These are phyloP conservation scores for Coracopsis vasa DNA, from an alignment of 2,113 vertebrate species.

Conservation along the genomic window DNA sequence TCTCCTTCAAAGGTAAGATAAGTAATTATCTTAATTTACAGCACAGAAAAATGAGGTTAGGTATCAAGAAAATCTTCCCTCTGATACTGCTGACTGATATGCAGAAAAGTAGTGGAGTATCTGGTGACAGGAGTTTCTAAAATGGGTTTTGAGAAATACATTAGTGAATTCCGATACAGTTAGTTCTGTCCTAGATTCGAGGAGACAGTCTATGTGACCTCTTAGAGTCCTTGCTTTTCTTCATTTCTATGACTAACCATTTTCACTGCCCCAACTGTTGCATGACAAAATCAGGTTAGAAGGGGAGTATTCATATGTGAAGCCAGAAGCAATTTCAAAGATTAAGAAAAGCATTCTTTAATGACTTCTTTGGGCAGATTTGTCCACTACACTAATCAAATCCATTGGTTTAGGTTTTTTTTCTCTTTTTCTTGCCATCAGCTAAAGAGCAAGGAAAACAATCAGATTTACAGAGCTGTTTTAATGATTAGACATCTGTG, in stretches of 20 bases:
- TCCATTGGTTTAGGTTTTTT: not conserved
- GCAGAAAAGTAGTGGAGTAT: not conserved
- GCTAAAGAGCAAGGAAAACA: constrained; percentile 46
- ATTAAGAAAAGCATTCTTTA: not conserved
- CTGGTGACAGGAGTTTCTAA: not conserved
- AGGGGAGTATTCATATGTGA: not conserved
- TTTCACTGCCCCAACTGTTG: not conserved
- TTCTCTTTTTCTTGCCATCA: constrained; percentile 31
- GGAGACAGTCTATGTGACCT: not conserved
- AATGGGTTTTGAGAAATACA: not conserved
- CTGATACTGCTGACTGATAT: not conserved
- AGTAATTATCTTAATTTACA: not conserved
- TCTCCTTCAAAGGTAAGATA: not conserved
- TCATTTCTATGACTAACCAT: not conserved
- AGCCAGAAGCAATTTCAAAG: not conserved
- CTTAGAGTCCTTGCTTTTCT: not conserved
- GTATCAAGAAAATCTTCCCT: not conserved
- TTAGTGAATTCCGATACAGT: not conserved
- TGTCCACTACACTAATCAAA: not conserved
- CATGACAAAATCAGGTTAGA: not conserved
- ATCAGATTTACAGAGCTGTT: constrained; percentile 21
- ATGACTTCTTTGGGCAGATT: not conserved
- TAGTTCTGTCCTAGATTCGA: not conserved
- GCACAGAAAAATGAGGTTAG: not conserved
- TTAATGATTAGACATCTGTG: constrained; percentile 27